Conservation (phyloP, 2,113 vertebrate genomes). For the Columbina picui region DNA sequence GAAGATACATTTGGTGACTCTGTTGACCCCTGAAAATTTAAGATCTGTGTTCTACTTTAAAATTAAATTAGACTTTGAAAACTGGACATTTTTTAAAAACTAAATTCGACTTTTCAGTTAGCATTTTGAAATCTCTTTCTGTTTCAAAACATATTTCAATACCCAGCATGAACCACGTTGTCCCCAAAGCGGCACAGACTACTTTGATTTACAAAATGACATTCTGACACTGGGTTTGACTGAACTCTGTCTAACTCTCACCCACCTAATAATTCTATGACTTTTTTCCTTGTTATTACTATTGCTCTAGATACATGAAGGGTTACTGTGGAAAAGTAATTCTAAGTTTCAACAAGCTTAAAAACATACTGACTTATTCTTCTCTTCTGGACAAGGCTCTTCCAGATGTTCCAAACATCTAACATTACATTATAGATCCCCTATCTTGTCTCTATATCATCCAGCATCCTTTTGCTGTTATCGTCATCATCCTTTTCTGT, state of each 20-base stretch:
- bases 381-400: background rate
- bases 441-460: background rate
- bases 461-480: background rate
- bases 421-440: background rate
- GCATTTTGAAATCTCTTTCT: background rate
- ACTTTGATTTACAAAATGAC: background rate
- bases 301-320: background rate
- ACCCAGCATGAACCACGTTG: background rate
- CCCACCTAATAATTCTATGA: background rate
- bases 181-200: background rate
- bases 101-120: background rate
- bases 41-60: background rate
- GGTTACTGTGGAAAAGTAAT: background rate
- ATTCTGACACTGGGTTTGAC: background rate
- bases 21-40: background rate
- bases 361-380: background rate
- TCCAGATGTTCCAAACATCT: background rate
- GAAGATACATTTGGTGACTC: background rate
- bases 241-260: background rate
- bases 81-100: no score
- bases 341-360: background rate
- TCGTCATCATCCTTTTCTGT: background rate
- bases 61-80: background rate
- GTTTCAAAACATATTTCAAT: background rate
- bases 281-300: background rate